Base-by-base conservation (phyloP, 2,113 vertebrate genomes). In the Piaya cayana region DNA sequence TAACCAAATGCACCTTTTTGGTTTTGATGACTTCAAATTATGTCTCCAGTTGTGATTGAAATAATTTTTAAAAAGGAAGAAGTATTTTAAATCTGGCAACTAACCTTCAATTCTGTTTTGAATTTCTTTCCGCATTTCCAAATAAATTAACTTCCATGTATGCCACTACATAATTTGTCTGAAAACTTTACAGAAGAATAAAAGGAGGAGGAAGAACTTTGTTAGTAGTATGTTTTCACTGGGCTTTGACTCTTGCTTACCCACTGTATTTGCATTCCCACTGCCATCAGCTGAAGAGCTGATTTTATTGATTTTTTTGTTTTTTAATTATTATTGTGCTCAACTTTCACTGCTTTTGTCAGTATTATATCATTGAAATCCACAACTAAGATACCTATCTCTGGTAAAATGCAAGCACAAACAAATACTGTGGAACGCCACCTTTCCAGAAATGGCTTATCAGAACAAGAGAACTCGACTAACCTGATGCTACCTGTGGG, bases 361-460 rank as follows among this genome's bases (percentile, higher is more conserved):
- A 74, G 32, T 72, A 23, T 83, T 80, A 39, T 67, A n/a, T 86
- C 72, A 90, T 29, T 78, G 90, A 91, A 74, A 91, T 95, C 71
- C 34, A 43, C 50, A 37, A 8, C 55, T 65, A n/a, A 86, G 82
- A 86, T 90, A 42, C 21, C 32, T 55, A 88, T 94, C 90, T 94
- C 72, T 64, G 55, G 45, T 36, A 58, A 88, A 82, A 63, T 36
- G 43, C 92, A 90, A 91, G 86, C 65, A 87, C 74, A 88, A 92
- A 91, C 85, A 96, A 77, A 93, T 79, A 47, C 76, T 49, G 37
- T 86, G 86, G 92, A 96, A 94, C 71, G 18, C 88, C 32, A 81
- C 82, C 79, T 94, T 93, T 93, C 86, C 68, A 94, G 85, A 94
- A 67, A 13, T 36, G 77, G 50, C 75, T 95, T 94, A 96, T 93